Base-by-base conservation (phyloP, 2,888 invertebrate species). In the Phlogophora meticulosa region DNA sequence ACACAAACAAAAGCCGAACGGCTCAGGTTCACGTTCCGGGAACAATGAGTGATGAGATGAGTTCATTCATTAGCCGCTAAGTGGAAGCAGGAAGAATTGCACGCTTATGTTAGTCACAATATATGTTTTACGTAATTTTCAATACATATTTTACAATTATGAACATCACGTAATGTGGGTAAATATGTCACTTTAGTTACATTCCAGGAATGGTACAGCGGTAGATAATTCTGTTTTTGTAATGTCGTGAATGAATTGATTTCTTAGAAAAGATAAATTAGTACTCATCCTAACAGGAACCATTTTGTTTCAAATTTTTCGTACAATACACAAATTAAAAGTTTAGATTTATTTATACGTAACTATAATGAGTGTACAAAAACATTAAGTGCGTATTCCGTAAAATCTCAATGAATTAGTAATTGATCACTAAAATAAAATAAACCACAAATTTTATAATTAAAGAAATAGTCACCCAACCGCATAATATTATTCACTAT, bases 21-120 rank as follows among this genome's bases (percentile, higher is more conserved):
- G 75, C 81, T 86, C 82, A 81, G 83, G 83, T 85, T 82, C 82
- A 49, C 57, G 84, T 93, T 93, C 93, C 84, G 72, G 88, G 93
- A 92, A 92, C 83, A 81, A 85, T 91, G 91, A 91, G 81, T 81
- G 86, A 85, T 85, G 88, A 82, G 87, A 90, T 89, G 87, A 90
- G 85, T 90, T 81, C 80, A 82, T 82, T 82, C 80, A 82, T 82
- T 82, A 82, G 36, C 56, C 66, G 64, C 69, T 69, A 78, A 79
- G 70, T 76, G 67, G 79, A 76, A 65, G 67, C 67, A 60, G 72
- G 67, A 74, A 78, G 73, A 78, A 78, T 87, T 83, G 84, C 78
- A 82, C 83, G 87, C 85, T 85, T 88, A 78, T 72, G 64, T 88
- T 88, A 88, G 67, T 77, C 80, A 83, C 58, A 52, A 61, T 48